Evolutionary conservation across 1,140 invertebrate genomes (phyloP), one percentile per base, ranked within the genome.

Genomic region (Melanaphis sacchari): DNA sequence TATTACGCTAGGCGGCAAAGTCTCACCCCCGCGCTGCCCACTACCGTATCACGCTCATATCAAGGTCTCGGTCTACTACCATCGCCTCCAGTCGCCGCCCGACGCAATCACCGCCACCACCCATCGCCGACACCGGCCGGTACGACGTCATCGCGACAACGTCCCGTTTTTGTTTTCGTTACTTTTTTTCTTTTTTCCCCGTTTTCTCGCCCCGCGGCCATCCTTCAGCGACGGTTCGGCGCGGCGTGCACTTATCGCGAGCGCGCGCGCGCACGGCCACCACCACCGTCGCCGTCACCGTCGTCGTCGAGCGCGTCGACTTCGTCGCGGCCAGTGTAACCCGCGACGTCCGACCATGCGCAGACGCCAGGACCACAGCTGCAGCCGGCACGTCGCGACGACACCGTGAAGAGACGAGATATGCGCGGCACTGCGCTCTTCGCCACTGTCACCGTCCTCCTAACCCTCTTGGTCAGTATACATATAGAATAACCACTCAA

Each of bases 11-110:
- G 82, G 54, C 52, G 89, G 89, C 22, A 36, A 91, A 91, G 66
- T 82, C 91, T 82, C 91, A 82, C 9, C 91, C 54, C 91, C 91
- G 59, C 91, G 76, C 49, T n/a, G 36, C 6, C 43, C 59, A 36
- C 40, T 31, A 76, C 82, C 38, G 40, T 84, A 40, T 84, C 38
- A 40, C 40, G 21, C 41, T 36, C 54, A 5, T n/a, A n/a, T 11
- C 91, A 92, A 92, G 91, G 91, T 92, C 91, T 92, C 76, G 76
- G 91, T 92, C 91, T 46, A 54, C 54, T 89, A 89, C 90, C 90
- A 81, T 66, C 52, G 52, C 88, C 49, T 52, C 43, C 46, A 9
- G n/a, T 21, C 41, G 43, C 18, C 43, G 36, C 43, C 43, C 85
- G 21, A 46, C 85, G 36, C 43, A n/a, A 76, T 76, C 59, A 26